Evolutionary conservation across 2,797 vertebrate species (phyloP).

Genomic region (Agapornis canus): DNA sequence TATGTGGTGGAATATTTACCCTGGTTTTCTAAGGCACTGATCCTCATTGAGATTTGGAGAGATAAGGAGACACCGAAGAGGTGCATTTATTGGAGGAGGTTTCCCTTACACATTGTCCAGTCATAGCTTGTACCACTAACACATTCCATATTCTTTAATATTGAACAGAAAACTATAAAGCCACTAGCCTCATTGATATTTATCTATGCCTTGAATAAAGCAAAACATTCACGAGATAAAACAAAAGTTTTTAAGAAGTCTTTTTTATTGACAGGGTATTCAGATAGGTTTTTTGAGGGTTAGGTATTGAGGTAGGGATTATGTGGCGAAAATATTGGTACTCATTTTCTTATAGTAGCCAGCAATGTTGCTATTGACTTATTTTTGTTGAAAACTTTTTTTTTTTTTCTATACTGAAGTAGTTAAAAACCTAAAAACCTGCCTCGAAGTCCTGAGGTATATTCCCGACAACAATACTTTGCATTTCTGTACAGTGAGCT

Average conservation of each 20-base stretch:
- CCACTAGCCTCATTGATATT: not conserved
- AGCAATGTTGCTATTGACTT: not conserved
- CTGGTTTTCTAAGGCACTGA: not conserved
- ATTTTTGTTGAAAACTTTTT: not conserved
- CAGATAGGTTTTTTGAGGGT: not conserved
- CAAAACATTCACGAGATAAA: not conserved
- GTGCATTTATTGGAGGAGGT: not conserved
- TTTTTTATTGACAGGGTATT: not conserved
- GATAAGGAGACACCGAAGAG: not conserved
- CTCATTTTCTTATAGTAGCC: not conserved
- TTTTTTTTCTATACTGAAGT: not conserved
- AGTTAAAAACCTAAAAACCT: not conserved
- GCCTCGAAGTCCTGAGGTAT: not conserved
- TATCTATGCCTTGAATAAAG: not conserved
- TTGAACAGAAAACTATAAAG: not conserved
- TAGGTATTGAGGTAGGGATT: not conserved
- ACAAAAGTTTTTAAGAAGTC: not conserved
- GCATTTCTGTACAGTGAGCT: not conserved
- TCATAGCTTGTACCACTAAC: not conserved
- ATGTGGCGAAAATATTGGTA: not conserved
- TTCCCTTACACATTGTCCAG: not conserved
- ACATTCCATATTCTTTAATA: not conserved
- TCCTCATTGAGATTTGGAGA: not conserved
- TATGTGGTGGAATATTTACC: not conserved
- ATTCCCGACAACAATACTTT: not conserved